A percentile compares a stretch with the other conserved stretches of the same genome.
These are phyloP conservation scores for Xylota segnis DNA, from an alignment of 2,888 invertebrate species.

Conservation along the genomic window DNA sequence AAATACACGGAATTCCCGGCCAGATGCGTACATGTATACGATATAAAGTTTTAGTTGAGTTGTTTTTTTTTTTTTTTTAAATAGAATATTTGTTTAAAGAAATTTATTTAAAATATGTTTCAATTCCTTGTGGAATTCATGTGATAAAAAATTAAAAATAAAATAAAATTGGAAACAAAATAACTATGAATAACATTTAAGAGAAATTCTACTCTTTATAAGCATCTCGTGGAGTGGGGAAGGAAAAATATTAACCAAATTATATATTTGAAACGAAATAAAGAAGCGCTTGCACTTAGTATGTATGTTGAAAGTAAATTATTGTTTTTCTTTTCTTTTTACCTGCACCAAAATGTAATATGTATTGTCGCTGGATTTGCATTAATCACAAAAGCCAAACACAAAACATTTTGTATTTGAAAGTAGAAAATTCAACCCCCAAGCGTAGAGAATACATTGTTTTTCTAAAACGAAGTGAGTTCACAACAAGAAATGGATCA, in stretches of 20 bases:
- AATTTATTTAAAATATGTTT: conserved; percentile 35
- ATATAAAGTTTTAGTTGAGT: conserved; percentile 77
- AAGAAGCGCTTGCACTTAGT: conserved; percentile 43
- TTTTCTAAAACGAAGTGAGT: conserved; percentile 14
- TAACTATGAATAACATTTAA: conserved; percentile 39
- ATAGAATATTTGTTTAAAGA: conserved; percentile 52
- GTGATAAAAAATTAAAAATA: conserved; percentile 37
- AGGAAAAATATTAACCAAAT: conserved; percentile 13
- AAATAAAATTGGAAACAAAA: conserved; percentile 59
- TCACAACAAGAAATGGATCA: conserved; percentile 24
- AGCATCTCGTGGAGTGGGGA: conserved; percentile 31
- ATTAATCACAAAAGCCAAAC: conserved; percentile 4
- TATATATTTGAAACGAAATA: conserved; percentile 21
- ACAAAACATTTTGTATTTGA: neutral
- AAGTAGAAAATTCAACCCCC: neutral
- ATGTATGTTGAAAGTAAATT: conserved; percentile 20
- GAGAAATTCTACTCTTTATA: conserved; percentile 13
- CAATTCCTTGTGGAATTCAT: conserved; percentile 9
- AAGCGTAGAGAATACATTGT: neutral
- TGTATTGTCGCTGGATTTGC: conserved; percentile 39
- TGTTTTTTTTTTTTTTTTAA: conserved; percentile 38
- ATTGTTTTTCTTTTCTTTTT: conserved; percentile 25
- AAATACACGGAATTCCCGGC: conserved; percentile 84
- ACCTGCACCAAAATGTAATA: conserved; percentile 63
- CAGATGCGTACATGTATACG: conserved; percentile 82